A percentile compares a stretch with the other conserved stretches of the same genome.
Conservation (phyloP, 2,888 invertebrate genomes). For the Drosophila lutescens region DNA sequence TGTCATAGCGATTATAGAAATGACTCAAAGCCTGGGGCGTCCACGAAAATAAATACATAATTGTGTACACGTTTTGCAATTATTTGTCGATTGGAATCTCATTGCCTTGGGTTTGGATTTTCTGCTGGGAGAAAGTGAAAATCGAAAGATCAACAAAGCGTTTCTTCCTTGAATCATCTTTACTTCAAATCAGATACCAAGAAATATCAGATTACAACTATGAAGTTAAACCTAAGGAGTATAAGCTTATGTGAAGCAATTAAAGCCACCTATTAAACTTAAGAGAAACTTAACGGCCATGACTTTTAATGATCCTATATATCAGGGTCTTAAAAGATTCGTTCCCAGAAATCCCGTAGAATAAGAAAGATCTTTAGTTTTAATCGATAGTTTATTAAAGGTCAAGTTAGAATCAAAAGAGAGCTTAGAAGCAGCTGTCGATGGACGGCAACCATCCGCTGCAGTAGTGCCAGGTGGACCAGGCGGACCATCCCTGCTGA, state of each 20-base stretch:
- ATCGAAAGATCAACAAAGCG: conserved; percentile 6
- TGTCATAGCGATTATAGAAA: conserved; percentile 39
- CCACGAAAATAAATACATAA: conserved; percentile 4
- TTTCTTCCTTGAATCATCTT: conserved; percentile 45
- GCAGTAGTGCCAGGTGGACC: conserved; percentile 78
- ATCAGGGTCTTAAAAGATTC: neutral
- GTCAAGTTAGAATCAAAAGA: neutral
- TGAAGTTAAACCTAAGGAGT: too few species aligned
- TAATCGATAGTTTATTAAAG: neutral
- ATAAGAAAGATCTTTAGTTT: neutral
- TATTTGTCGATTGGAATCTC: conserved; percentile 33
- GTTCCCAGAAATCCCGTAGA: neutral
- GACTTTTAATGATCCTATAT: neutral
- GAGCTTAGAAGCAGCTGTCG: conserved; percentile 70
- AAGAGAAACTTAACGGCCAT: neutral
- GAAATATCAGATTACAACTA: too few species aligned
- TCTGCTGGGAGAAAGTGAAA: conserved; percentile 13
- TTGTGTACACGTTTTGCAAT: conserved; percentile 27
- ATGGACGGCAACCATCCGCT: conserved; percentile 68
- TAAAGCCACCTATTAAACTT: too few species aligned
- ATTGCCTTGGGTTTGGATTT: conserved; percentile 24
- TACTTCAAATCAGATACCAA: conserved; percentile 26
- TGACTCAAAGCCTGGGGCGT: conserved; percentile 19
- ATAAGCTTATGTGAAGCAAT: too few species aligned
- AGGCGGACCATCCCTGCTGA: conserved; percentile 80